Conservation (phyloP, 2,888 invertebrate species). For the Acanthosoma haemorrhoidale region DNA sequence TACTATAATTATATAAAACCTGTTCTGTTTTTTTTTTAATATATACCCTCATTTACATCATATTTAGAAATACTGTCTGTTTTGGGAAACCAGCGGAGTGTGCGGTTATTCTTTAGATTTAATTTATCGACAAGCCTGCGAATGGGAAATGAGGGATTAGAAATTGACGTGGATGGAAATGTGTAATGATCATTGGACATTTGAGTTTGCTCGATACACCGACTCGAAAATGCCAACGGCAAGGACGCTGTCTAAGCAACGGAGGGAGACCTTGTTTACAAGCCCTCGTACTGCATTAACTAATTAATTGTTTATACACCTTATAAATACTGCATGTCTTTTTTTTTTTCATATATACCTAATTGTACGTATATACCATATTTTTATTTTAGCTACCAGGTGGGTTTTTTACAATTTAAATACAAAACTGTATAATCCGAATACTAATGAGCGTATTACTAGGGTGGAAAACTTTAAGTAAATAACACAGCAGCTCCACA, state of each 20-base stretch:
- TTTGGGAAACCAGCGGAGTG: not conserved
- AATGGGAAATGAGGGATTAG: not conserved
- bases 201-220: not conserved
- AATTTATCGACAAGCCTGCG: not conserved
- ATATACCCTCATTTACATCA: not conserved
- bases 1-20: too few species aligned
- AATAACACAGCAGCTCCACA: too few species aligned
- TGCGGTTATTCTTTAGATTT: not conserved
- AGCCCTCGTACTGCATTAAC: not conserved
- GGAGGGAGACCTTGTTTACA: constrained; percentile 4
- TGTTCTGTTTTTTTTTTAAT: not conserved
- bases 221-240: not conserved
- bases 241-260: not conserved
- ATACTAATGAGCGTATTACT: not conserved
- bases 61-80: not conserved
- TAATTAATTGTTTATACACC: not conserved
- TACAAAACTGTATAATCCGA: not conserved
- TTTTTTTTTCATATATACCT: too few species aligned
- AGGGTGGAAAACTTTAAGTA: too few species aligned
- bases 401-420: not conserved
- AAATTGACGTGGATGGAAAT: not conserved
- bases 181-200: not conserved
- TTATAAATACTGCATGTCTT: not conserved
- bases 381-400: not conserved
- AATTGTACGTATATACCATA: too few species aligned